Evolutionary conservation across 1,140 invertebrate species (phyloP).

Genomic region (Plectrocnemia conspersa): DNA sequence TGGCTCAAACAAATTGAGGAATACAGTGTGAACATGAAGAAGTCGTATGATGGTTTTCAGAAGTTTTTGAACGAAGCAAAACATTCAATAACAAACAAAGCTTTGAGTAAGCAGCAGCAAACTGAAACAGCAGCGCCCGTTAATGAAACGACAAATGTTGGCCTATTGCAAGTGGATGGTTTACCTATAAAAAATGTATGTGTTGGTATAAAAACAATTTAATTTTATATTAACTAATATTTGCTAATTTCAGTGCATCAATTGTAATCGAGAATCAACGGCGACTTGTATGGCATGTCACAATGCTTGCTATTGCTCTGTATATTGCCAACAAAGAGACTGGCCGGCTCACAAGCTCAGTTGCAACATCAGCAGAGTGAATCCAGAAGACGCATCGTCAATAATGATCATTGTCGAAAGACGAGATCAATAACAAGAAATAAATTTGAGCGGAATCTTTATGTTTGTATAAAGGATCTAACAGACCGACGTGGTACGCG

Average conservation of each 20-base stretch:
- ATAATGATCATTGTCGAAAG: constrained; percentile 66
- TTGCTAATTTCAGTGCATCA: constrained; percentile 68
- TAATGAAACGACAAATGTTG: neutral
- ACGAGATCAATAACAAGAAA: constrained; percentile 43
- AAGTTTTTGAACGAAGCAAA: neutral
- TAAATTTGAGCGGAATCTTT: too few relatives aligned
- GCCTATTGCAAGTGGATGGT: neutral
- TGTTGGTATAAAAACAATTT: neutral
- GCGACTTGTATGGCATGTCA: constrained; percentile 81
- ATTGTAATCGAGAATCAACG: constrained; percentile 78
- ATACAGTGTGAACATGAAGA: too few relatives aligned
- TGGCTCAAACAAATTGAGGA: too few relatives aligned
- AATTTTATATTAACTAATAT: neutral
- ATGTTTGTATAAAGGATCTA: too few relatives aligned
- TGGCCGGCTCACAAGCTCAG: constrained; percentile 81
- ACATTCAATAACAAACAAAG: too few relatives aligned
- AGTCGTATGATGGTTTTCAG: neutral
- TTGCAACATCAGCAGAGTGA: constrained; percentile 59
- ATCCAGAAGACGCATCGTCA: constrained; percentile 49
- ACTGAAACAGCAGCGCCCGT: too few relatives aligned
- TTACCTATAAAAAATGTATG: neutral
- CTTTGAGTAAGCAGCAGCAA: too few relatives aligned
- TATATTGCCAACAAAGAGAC: constrained; percentile 82
- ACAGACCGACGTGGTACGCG: too few relatives aligned
- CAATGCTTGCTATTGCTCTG: constrained; percentile 79